Evolutionary conservation across 2,113 vertebrate species (phyloP).

Genomic region (Phasianus colchicus): DNA sequence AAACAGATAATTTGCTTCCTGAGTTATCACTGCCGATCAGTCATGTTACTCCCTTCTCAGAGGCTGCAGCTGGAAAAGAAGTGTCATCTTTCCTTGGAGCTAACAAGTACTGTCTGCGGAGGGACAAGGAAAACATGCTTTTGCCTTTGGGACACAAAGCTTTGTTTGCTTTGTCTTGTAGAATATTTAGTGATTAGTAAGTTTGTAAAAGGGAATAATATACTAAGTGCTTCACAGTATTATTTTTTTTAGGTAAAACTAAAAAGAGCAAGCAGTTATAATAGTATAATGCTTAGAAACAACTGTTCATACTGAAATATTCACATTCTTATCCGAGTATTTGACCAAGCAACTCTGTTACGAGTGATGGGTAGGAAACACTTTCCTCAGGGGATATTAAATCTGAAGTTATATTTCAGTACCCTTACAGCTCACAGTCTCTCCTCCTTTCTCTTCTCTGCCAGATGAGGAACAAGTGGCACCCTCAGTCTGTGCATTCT

Average conservation of each 20-base stretch:
- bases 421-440: not conserved
- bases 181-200: not conserved
- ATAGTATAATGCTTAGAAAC: not conserved
- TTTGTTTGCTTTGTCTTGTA: not conserved
- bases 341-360: not conserved
- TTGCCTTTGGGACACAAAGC: not conserved
- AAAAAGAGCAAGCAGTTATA: not conserved
- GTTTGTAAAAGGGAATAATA: not conserved
- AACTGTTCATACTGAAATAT: not conserved
- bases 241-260: not conserved
- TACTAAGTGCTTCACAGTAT: not conserved
- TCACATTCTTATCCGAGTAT: not conserved
- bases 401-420: constrained; percentile 4
- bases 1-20: not conserved
- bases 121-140: not conserved
- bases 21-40: not conserved
- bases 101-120: not conserved
- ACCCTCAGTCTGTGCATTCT: not conserved
- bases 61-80: not conserved
- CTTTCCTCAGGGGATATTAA: not conserved
- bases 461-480: accelerated
- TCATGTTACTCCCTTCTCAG: not conserved
- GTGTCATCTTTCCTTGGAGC: not conserved
- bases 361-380: not conserved
- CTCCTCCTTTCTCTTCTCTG: not conserved